Base-by-base conservation (phyloP, 1,140 invertebrate species). In the Diorhabda sublineata region DNA sequence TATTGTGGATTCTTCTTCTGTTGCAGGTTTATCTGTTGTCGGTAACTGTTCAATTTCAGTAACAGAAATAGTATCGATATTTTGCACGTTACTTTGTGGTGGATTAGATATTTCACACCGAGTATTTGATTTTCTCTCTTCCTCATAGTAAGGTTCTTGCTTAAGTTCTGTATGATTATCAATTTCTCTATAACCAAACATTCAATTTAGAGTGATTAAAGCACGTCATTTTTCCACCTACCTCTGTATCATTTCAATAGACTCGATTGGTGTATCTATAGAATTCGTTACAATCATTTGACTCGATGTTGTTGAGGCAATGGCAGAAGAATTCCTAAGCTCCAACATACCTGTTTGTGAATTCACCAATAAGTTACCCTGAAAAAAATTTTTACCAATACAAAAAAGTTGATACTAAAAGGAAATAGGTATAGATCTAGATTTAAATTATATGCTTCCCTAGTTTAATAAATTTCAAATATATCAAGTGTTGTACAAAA, bases 301-400 rank as follows among this genome's bases (percentile, higher is more conserved):
- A 64, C 64, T 72, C 8, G 72, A 68, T 3, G 74, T 70, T 1
- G 75, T 72, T 4, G 71, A 70, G 42, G 45, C 66, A 3, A 75
- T 74, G 65, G 75, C 67, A 64, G 76, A 60, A 67, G 61, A 71
- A 68, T 79, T 77, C 64, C 75, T 62, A 45, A 84, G 77, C 73
- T 84, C 81, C 59, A 85, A 80, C 70, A 84, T 80, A 8, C 85
- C 81, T 56, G 84, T 84, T 73, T 84, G 80, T 69, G 79, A 85
- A 74, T 85, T 85, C 72, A 85, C 81, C 70, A 84, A 81, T 11
- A 86, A 75, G 71, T 85, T 84, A 9, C 82, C 82, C 73, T 79
- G 61, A 7, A 70, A 73, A 26, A 26, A 26, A 26, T 26, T 26
- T 26, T 26, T 26, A 26, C 26, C 26, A 26, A 26, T 26, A 26